A percentile compares a stretch with the other conserved stretches of the same genome.
phyloP scores from a whole-genome alignment of 37 sponge, comb jelly and placozoan species.

The Chondrosia reniformis region DNA sequence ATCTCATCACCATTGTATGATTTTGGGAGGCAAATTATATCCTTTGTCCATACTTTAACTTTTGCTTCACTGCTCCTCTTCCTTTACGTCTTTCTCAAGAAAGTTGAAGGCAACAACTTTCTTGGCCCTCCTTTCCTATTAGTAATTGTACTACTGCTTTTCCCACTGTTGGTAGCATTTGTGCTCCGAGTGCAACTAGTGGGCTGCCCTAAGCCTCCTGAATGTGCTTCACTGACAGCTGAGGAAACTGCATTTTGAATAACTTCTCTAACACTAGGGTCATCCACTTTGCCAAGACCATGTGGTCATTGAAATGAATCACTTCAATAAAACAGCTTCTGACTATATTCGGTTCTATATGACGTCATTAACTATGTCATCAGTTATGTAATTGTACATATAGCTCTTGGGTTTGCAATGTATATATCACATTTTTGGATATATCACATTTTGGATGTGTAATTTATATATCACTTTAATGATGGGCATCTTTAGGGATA shows the following conservation, averaged over 20 bases:
- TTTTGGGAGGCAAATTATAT: conserved; percentile 1
- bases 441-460: too few species aligned
- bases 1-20: not conserved
- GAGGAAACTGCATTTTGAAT: not conserved
- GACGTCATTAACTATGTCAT: too few species aligned
- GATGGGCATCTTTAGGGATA: too few species aligned
- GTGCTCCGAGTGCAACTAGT: not conserved
- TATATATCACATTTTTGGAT: too few species aligned
- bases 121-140: not conserved
- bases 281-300: conserved; percentile 8
- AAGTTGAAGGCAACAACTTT: conserved; percentile 1
- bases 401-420: too few species aligned
- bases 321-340: too few species aligned
- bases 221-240: not conserved
- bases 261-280: not conserved
- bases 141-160: not conserved
- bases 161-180: not conserved
- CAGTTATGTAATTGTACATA: too few species aligned
- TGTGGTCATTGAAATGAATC: not conserved
- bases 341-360: too few species aligned
- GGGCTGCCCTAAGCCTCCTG: not conserved
- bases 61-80: not conserved
- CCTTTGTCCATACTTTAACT: conserved; percentile 1
- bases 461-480: too few species aligned
- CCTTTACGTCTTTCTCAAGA: not conserved